These are phyloP conservation scores for Sebastes diaconus DNA, from an alignment of 2,797 vertebrate genomes.

Conservation along the genomic window DNA sequence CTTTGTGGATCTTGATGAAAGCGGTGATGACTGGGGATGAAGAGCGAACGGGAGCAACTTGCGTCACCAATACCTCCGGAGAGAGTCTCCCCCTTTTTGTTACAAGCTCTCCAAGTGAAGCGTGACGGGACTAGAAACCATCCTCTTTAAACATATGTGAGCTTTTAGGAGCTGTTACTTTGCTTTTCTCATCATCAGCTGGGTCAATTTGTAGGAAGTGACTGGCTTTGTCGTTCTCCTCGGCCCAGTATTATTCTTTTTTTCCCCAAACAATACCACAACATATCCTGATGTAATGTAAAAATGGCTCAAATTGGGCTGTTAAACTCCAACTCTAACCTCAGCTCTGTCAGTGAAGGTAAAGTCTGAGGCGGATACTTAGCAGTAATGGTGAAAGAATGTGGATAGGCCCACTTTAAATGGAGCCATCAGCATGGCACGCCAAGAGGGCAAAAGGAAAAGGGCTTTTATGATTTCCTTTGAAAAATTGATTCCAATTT, in stretches of 20 bases:
- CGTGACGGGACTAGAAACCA: conserved; percentile 63
- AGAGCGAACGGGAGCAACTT: conserved; percentile 48
- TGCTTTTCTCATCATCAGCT: conserved; percentile 82
- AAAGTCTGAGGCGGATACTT: conserved; percentile 55
- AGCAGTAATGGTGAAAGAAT: conserved; percentile 74
- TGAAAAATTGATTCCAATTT: conserved; percentile 81
- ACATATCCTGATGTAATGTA: conserved; percentile 72
- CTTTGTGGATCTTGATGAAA: conserved; percentile 63
- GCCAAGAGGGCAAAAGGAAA: conserved; percentile 43
- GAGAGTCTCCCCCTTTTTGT: conserved; percentile 56
- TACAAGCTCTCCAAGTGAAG: conserved; percentile 73
- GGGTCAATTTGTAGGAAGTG: conserved; percentile 66
- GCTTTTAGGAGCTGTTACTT: conserved; percentile 67
- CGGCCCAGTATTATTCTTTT: conserved; percentile 67
- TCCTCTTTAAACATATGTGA: conserved; percentile 62
- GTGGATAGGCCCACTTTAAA: conserved; percentile 68
- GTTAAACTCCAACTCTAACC: conserved; percentile 62
- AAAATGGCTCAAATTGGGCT: conserved; percentile 74
- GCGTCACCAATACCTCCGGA: conserved; percentile 63
- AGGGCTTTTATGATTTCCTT: conserved; percentile 81
- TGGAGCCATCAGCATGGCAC: conserved; percentile 73
- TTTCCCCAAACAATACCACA: conserved; percentile 73
- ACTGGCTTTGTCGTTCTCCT: conserved; percentile 73
- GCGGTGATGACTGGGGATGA: conserved; percentile 23
- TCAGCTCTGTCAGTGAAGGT: conserved; percentile 56